A percentile compares a stretch with the other conserved stretches of the same genome.
phyloP scores from a whole-genome alignment of 1,140 invertebrate genomes.

The Rhyacophila brunnea region DNA sequence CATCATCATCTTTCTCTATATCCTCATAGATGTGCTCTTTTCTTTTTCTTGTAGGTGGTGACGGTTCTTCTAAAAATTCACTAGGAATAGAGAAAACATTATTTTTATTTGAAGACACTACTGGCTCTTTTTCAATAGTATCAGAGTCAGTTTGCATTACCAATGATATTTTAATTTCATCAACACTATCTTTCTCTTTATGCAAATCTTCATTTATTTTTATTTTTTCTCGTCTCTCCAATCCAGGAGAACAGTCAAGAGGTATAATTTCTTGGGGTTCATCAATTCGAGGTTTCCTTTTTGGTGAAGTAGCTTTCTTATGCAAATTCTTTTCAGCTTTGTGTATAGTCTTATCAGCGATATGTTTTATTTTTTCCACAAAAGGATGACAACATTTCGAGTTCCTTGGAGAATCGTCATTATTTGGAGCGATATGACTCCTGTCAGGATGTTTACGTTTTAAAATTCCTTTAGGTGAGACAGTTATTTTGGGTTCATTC shows the following conservation, averaged over 20 bases:
- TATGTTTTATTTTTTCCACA: constrained; percentile 61
- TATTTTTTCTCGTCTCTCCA: constrained; percentile 44
- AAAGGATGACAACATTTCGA: constrained; percentile 58
- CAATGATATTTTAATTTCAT: constrained; percentile 25
- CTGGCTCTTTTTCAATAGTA: constrained; percentile 31
- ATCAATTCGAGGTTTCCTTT: constrained; percentile 44
- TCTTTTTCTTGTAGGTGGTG: constrained; percentile 43
- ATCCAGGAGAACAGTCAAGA: constrained; percentile 49
- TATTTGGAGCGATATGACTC: constrained; percentile 40
- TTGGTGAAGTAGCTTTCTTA: constrained; percentile 50
- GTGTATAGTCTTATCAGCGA: constrained; percentile 60
- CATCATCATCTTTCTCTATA: constrained; percentile 45
- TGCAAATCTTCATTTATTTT: constrained; percentile 15
- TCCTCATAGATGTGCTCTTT: constrained; percentile 62
- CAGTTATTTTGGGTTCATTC: constrained; percentile 40
- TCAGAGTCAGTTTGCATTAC: constrained; percentile 14
- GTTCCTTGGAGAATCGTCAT: constrained; percentile 48
- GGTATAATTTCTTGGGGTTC: constrained; percentile 49
- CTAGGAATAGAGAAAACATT: constrained; percentile 39
- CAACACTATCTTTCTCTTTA: constrained; percentile 7
- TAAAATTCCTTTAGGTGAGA: constrained; percentile 51
- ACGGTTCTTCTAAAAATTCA: constrained; percentile 42
- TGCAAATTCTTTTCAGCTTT: constrained; percentile 50
- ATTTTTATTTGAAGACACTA: constrained; percentile 11
- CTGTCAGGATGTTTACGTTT: constrained; percentile 49